Evolutionary conservation across 1,140 invertebrate genomes (phyloP).

Genomic region (Drosophila pectinifera): DNA sequence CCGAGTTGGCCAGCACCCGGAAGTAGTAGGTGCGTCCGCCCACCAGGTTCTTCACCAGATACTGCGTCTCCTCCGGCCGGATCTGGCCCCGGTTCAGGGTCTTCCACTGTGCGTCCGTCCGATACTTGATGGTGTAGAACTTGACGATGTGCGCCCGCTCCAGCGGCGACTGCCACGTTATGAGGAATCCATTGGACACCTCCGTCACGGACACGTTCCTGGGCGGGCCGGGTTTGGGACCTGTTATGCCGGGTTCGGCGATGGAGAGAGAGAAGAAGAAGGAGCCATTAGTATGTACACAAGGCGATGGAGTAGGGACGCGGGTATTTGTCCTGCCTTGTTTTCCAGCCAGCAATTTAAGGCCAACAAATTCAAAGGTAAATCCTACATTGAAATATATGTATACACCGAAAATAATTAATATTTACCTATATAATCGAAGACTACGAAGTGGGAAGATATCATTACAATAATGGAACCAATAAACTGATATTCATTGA

Average conservation of each 20-base stretch:
- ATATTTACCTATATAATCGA: neutral
- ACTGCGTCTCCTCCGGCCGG: slow-evolving; percentile 93
- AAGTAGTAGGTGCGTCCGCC: slow-evolving; percentile 96
- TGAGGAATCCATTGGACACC: slow-evolving; percentile 93
- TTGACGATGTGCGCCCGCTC: slow-evolving; percentile 92
- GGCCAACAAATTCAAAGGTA: slow-evolving; percentile 19
- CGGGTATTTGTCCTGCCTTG: slow-evolving; percentile 23
- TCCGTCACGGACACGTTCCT: slow-evolving; percentile 94
- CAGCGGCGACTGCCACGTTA: slow-evolving; percentile 94
- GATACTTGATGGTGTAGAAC: slow-evolving; percentile 96
- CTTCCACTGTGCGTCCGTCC: slow-evolving; percentile 94
- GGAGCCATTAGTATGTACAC: slow-evolving; percentile 40
- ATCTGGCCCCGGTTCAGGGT: slow-evolving; percentile 94
- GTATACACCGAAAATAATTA: slow-evolving; percentile 17
- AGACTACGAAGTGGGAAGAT: neutral
- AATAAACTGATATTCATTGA: no score
- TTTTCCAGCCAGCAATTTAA: slow-evolving; percentile 44
- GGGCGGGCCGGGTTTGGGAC: slow-evolving; percentile 94
- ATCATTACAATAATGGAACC: neutral
- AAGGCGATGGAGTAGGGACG: neutral
- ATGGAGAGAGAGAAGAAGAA: neutral
- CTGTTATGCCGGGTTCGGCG: slow-evolving; percentile 85
- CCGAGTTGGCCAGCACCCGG: slow-evolving; percentile 93
- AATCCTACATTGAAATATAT: slow-evolving; percentile 29
- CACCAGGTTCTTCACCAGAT: slow-evolving; percentile 95